Evolutionary conservation across 1,140 invertebrate genomes (phyloP).

Genomic region (Ectropis grisescens): DNA sequence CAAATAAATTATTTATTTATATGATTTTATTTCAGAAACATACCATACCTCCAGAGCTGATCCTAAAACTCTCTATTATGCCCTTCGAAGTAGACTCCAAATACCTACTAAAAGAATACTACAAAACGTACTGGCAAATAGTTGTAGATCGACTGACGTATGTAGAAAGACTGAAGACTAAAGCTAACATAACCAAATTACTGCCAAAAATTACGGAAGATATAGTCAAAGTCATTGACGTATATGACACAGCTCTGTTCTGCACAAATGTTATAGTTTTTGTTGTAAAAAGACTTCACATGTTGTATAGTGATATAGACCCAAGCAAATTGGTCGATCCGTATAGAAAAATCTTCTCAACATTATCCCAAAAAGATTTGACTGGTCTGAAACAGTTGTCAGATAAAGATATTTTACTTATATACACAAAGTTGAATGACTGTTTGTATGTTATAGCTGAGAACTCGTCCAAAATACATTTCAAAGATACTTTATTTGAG

Average conservation of each 20-base stretch:
- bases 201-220: slow-evolving; percentile 38
- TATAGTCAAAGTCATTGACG: slow-evolving; percentile 26
- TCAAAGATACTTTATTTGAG: slow-evolving; percentile 21
- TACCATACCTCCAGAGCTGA: slow-evolving; percentile 28
- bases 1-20: no score
- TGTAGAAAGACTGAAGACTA: slow-evolving; percentile 38
- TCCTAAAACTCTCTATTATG: slow-evolving; percentile 51
- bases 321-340: slow-evolving; percentile 19
- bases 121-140: slow-evolving; percentile 47
- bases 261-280: slow-evolving; percentile 30
- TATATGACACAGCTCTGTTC: slow-evolving; percentile 37
- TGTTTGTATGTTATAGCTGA: slow-evolving; percentile 39
- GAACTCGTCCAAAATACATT: slow-evolving; percentile 24
- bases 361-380: slow-evolving; percentile 20
- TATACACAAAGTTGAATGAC: slow-evolving; percentile 41
- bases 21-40: slow-evolving; percentile 20
- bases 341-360: slow-evolving; percentile 29
- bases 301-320: slow-evolving; percentile 24
- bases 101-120: slow-evolving; percentile 29
- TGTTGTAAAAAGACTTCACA: slow-evolving; percentile 39
- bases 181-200: slow-evolving; percentile 26
- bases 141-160: slow-evolving; percentile 36
- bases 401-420: slow-evolving; percentile 21
- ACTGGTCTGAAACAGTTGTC: slow-evolving; percentile 23
- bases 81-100: slow-evolving; percentile 33